Conservation (phyloP, 2,113 vertebrate species). For the Sinocyclocheilus anshuiensis region DNA sequence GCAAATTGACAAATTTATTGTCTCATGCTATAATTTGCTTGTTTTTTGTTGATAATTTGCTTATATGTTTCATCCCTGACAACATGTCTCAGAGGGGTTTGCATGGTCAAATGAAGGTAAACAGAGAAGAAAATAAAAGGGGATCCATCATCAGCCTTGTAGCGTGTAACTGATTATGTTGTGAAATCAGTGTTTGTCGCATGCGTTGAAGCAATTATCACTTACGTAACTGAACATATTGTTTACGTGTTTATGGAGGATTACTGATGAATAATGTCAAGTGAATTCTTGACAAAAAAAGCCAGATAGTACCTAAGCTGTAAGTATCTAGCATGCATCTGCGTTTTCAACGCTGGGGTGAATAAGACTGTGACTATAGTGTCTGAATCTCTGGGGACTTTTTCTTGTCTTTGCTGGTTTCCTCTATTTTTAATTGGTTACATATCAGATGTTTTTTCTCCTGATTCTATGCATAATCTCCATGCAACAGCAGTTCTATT, state of each 20-base stretch:
- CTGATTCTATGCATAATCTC: constrained; percentile 33
- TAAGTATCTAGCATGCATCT: background rate
- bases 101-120: constrained; percentile 17
- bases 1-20: background rate
- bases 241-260: background rate
- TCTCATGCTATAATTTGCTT: background rate
- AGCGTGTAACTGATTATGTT: constrained; percentile 6
- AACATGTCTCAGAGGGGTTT: background rate
- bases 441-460: constrained; percentile 47
- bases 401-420: constrained; percentile 17
- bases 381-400: constrained; percentile 15
- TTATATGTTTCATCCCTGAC: background rate
- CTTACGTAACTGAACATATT: background rate
- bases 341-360: background rate
- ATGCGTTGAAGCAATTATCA: constrained; percentile 30
- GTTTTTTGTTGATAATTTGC: constrained; percentile 2
- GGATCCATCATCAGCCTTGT: background rate
- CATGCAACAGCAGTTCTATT: constrained; percentile 55
- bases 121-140: background rate
- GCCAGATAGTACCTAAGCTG: background rate
- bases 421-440: constrained; percentile 54
- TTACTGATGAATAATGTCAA: background rate
- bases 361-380: constrained; percentile 29
- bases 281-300: background rate
- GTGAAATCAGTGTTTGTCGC: constrained; percentile 31